These are phyloP conservation scores for Betta splendens DNA, from an alignment of 2,797 vertebrate genomes.

Conservation along the genomic window DNA sequence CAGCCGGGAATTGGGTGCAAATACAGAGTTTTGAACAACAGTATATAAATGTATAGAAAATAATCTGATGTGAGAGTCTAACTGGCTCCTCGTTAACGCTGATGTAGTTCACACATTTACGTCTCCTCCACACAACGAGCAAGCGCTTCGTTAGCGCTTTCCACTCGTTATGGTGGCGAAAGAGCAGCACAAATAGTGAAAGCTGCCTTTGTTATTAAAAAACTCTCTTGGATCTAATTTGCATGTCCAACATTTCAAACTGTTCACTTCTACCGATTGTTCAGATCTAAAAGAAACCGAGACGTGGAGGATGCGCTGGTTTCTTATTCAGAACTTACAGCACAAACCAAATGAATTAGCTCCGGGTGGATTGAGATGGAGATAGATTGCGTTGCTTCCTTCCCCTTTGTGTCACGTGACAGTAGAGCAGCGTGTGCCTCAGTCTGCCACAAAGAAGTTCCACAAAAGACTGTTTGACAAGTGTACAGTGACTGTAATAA, in stretches of 20 bases:
- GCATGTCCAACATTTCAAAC: neutral
- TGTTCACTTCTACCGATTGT: neutral
- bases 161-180: too few relatives aligned
- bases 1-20: neutral
- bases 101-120: too few relatives aligned
- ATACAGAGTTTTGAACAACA: neutral
- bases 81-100: too few relatives aligned
- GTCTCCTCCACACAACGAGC: neutral
- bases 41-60: neutral
- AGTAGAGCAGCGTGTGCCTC: neutral
- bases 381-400: neutral
- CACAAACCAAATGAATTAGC: neutral
- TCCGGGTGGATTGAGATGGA: neutral
- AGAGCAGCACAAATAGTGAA: too few relatives aligned
- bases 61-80: neutral
- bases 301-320: neutral
- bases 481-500: too few relatives aligned
- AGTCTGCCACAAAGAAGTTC: too few relatives aligned
- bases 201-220: neutral
- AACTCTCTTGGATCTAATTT: neutral
- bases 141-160: neutral
- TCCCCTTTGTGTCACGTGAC: neutral
- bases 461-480: constrained; percentile 47
- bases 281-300: neutral
- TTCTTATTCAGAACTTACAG: neutral